Conservation (phyloP, 2,113 vertebrate species). For the Vicugna pacos region DNA sequence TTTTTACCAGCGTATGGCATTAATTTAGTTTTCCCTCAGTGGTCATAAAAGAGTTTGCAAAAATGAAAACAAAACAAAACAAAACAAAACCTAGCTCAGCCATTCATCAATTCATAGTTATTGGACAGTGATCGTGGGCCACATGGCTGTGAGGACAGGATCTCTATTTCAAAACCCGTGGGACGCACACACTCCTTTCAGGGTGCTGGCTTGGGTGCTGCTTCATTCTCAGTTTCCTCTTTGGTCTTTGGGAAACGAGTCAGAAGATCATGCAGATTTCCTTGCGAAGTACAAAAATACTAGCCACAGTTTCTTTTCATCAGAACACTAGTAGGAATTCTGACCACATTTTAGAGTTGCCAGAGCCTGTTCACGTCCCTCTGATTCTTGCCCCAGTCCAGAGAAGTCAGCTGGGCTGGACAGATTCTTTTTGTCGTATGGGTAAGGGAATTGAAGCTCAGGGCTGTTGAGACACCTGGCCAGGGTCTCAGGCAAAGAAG, state of each 20-base stretch:
- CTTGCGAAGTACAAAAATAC: background rate
- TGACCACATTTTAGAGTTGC: background rate
- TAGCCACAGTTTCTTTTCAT: background rate
- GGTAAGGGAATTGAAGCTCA: background rate
- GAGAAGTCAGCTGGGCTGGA: background rate
- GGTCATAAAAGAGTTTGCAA: constrained; percentile 51
- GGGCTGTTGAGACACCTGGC: background rate
- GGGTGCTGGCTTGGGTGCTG: background rate
- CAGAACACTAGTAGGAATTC: background rate
- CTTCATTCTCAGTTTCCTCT: background rate
- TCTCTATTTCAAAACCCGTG: background rate
- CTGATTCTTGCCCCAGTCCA: background rate
- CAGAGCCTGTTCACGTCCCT: background rate
- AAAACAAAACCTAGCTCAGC: constrained; percentile 56
- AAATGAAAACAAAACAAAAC: constrained; percentile 72
- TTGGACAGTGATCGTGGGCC: background rate
- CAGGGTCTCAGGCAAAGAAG: background rate
- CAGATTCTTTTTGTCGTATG: background rate
- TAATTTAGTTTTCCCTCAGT: constrained; percentile 62
- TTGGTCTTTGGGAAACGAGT: background rate
- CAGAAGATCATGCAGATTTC: background rate
- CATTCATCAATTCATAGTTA: constrained; percentile 23
- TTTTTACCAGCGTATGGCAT: constrained; percentile 65
- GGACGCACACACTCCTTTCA: background rate
- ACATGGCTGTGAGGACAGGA: background rate